Percentiles rank a stretch among this genome's conserved stretches.
Conservation (phyloP, 1,140 invertebrate genomes). For the Carposina sasakii region DNA sequence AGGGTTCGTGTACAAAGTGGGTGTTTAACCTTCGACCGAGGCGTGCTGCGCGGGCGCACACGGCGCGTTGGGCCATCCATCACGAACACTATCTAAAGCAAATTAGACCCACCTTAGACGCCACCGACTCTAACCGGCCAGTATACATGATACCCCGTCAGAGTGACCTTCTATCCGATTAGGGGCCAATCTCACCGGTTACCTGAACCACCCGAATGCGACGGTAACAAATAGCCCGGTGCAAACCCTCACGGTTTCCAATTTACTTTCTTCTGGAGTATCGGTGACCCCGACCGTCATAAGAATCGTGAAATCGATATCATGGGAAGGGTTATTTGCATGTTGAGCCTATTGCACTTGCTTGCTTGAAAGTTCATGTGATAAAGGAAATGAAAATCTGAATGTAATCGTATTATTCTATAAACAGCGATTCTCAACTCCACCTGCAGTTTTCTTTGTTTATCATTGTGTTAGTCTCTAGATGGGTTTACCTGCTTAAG, state of each 20-base stretch:
- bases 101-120: slow-evolving; percentile 58
- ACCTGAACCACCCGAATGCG: slow-evolving; percentile 40
- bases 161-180: slow-evolving; percentile 1
- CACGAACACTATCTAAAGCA: slow-evolving; percentile 56
- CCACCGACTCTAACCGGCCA: slow-evolving; percentile 38
- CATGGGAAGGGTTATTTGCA: slow-evolving; percentile 34
- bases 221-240: slow-evolving; percentile 56
- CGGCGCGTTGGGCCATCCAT: slow-evolving; percentile 57
- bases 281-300: slow-evolving; percentile 30
- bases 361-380: too few relatives aligned
- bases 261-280: slow-evolving; percentile 48
- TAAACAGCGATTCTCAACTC: too few relatives aligned
- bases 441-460: too few relatives aligned
- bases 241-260: slow-evolving; percentile 50
- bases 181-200: slow-evolving; percentile 12
- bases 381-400: too few relatives aligned
- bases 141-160: slow-evolving; percentile 10
- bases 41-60: slow-evolving; percentile 50
- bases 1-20: slow-evolving; percentile 63
- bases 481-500: too few relatives aligned
- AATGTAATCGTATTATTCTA: too few relatives aligned
- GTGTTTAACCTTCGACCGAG: slow-evolving; percentile 63
- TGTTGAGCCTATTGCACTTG: too few relatives aligned
- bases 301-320: slow-evolving; percentile 33
- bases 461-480: too few relatives aligned